Conservation (phyloP, 2,888 invertebrate species). For the Boloria euphrosyne region DNA sequence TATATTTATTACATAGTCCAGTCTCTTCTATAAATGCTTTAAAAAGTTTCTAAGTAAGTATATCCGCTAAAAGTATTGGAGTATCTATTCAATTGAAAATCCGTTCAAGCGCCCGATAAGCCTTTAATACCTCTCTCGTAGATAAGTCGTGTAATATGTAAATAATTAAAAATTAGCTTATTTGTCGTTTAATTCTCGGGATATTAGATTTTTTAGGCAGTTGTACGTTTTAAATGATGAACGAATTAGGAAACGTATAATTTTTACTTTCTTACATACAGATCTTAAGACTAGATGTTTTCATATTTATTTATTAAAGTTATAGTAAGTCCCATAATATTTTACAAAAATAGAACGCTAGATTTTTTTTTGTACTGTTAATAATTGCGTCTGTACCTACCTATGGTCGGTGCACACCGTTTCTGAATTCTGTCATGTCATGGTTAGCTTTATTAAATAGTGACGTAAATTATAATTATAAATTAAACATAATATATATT, state of each 20-base stretch:
- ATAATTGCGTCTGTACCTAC: not conserved
- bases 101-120: conserved; percentile 18
- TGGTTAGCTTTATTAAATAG: too few species aligned
- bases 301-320: not conserved
- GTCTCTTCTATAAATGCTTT: not conserved
- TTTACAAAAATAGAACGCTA: conserved; percentile 2
- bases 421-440: too few species aligned
- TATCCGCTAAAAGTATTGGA: too few species aligned
- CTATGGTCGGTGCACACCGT: too few species aligned
- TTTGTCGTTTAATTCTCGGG: not conserved
- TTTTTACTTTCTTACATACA: not conserved
- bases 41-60: not conserved
- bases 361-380: not conserved
- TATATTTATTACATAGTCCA: too few species aligned
- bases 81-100: conserved; percentile 3
- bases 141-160: conserved; percentile 20
- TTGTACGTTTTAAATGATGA: not conserved
- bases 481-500: too few species aligned
- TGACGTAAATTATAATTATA: too few species aligned
- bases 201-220: not conserved
- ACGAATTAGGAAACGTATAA: too few species aligned
- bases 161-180: conserved; percentile 14
- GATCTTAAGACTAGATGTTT: conserved; percentile 27
- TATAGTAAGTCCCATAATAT: not conserved
- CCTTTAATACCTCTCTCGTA: conserved; percentile 13